Evolutionary conservation across 1,140 invertebrate genomes (phyloP).

Genomic region (Drosophila repleta): DNA sequence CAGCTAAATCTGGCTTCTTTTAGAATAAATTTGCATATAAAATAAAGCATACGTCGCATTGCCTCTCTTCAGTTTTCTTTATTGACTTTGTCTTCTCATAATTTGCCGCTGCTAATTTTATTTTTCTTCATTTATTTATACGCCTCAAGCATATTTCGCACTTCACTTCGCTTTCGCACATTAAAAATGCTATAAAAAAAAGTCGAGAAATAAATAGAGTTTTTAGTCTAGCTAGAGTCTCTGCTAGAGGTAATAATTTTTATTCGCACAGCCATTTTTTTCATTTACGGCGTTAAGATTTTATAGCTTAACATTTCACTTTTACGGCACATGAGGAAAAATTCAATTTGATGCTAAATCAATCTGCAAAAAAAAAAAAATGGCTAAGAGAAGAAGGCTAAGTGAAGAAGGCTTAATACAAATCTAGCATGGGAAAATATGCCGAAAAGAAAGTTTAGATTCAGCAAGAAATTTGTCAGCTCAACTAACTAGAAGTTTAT

Average conservation of each 20-base stretch:
- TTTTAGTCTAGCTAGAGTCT: constrained; percentile 31
- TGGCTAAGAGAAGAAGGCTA: no score
- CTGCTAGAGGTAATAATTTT: constrained; percentile 26
- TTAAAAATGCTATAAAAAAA: constrained; percentile 48
- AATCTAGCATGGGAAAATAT: background rate
- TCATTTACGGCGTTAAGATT: constrained; percentile 1
- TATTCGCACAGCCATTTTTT: constrained; percentile 62
- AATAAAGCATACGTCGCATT: background rate
- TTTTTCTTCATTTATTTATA: constrained; percentile 13
- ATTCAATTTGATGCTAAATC: constrained; percentile 11
- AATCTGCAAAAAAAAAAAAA: background rate
- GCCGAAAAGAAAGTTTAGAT: no score
- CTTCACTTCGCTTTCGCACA: constrained; percentile 58
- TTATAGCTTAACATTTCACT: constrained; percentile 53
- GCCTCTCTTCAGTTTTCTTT: constrained; percentile 11
- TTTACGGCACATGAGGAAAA: constrained; percentile 31
- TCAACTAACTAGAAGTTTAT: no score
- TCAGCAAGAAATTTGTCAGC: no score
- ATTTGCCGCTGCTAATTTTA: background rate
- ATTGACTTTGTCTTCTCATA: background rate
- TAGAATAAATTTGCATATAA: background rate
- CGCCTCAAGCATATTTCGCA: constrained; percentile 22
- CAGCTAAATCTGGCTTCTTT: background rate
- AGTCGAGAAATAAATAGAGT: background rate
- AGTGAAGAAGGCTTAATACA: background rate